A percentile compares a stretch with the other conserved stretches of the same genome.
Conservation (phyloP, 1,140 invertebrate species). For the Heliconius hewitsoni region DNA sequence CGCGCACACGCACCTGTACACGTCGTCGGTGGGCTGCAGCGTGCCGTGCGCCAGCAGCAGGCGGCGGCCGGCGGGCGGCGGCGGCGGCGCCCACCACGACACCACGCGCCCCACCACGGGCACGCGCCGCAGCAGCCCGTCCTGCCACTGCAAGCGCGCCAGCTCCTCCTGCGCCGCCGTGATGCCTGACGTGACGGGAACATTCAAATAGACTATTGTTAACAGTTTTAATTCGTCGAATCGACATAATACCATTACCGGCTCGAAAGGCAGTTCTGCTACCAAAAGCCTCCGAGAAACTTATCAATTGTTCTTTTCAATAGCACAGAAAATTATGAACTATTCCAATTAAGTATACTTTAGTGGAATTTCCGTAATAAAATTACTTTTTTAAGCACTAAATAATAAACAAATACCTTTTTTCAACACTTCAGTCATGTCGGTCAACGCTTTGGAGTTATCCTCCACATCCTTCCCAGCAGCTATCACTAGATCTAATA, state of each 20-base stretch:
- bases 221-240: no score
- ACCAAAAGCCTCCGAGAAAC: no score
- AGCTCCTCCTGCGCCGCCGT: slow-evolving; percentile 95
- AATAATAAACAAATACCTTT: slow-evolving; percentile 84
- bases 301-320: no score
- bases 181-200: slow-evolving; percentile 85
- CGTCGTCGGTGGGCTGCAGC: slow-evolving; percentile 95
- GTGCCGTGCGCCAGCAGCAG: slow-evolving; percentile 92
- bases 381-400: no score
- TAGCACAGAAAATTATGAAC: no score
- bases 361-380: no score
- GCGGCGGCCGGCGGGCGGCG: slow-evolving; percentile 92
- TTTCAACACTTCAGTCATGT: slow-evolving; percentile 95
- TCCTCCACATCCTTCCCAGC: slow-evolving; percentile 96
- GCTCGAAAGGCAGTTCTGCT: no score
- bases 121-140: slow-evolving; percentile 95
- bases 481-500: slow-evolving; percentile 91
- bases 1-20: slow-evolving; percentile 84
- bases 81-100: slow-evolving; percentile 92
- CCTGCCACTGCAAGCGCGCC: slow-evolving; percentile 95
- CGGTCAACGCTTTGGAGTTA: slow-evolving; percentile 94
- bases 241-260: no score
- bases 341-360: no score
- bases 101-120: slow-evolving; percentile 95
- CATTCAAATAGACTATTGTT: no score